These are phyloP conservation scores for Pherbina coryleti DNA, from an alignment of 2,888 invertebrate genomes.

Conservation along the genomic window DNA sequence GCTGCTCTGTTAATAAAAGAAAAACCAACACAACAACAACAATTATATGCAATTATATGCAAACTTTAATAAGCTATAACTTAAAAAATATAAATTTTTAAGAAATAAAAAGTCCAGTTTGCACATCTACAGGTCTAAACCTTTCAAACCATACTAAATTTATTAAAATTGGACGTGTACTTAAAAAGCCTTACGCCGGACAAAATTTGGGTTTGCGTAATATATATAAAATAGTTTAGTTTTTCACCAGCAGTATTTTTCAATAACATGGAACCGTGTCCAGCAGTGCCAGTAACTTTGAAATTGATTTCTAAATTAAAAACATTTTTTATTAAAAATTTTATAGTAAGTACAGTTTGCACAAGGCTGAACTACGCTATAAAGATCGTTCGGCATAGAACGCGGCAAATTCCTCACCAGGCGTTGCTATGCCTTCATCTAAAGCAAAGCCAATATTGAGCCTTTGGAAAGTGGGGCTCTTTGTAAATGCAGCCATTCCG, in stretches of 20 bases:
- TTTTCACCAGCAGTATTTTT: slow-evolving; percentile 81
- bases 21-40: too few species aligned
- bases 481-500: slow-evolving; percentile 80
- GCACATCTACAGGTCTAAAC: too few species aligned
- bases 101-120: too few species aligned
- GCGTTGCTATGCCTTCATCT: slow-evolving; percentile 84
- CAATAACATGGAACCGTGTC: slow-evolving; percentile 80
- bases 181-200: too few species aligned
- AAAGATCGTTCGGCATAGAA: slow-evolving; percentile 75
- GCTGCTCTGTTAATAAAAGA: too few species aligned
- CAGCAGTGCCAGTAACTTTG: slow-evolving; percentile 77
- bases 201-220: too few species aligned
- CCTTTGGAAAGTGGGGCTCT: slow-evolving; percentile 75
- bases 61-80: too few species aligned
- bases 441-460: slow-evolving; percentile 82
- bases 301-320: slow-evolving; percentile 72
- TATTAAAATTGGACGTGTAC: too few species aligned
- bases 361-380: slow-evolving; percentile 72
- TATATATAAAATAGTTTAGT: slow-evolving; percentile 72
- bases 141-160: too few species aligned
- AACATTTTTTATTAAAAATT: neutral
- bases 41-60: too few species aligned
- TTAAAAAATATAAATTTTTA: too few species aligned
- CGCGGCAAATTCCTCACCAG: slow-evolving; percentile 74
- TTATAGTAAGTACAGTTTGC: neutral